Evolutionary conservation across 2,113 vertebrate species (phyloP).

Genomic region (Dasypus novemcinctus): DNA sequence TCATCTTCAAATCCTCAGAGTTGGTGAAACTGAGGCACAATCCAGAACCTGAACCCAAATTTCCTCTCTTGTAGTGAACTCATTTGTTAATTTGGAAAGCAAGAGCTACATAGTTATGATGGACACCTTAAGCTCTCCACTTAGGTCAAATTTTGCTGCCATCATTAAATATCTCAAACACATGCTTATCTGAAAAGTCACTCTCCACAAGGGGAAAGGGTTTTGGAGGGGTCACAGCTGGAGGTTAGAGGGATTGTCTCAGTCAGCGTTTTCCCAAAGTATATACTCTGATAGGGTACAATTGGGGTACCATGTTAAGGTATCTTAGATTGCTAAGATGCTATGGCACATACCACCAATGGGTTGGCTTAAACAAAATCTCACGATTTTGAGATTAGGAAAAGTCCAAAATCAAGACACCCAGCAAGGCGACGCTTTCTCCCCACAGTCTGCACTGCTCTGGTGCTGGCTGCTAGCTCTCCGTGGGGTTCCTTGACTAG

Average conservation of each 20-base stretch:
- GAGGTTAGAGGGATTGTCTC: neutral
- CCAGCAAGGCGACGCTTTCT: no score
- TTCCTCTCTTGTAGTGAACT: neutral
- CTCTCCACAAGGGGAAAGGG: neutral
- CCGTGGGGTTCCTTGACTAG: no score
- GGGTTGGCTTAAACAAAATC: no score
- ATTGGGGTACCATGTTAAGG: neutral
- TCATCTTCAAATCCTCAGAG: neutral
- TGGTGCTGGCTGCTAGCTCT: no score
- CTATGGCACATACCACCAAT: no score
- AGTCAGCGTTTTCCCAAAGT: neutral
- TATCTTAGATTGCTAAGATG: no score
- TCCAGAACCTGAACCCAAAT: neutral
- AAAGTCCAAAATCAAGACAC: no score
- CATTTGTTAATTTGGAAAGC: neutral
- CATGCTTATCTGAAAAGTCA: neutral
- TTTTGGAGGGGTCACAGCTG: neutral
- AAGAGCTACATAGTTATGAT: neutral
- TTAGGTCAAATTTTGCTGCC: neutral
- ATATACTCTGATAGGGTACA: neutral
- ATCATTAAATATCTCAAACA: constrained; percentile 19
- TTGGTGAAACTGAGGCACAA: neutral
- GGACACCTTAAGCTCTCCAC: neutral
- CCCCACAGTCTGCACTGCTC: no score
- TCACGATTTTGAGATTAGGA: no score